Evolutionary conservation across 2,797 vertebrate species (phyloP), one percentile per base, ranked within the genome.

Genomic region (Saguinus oedipus): DNA sequence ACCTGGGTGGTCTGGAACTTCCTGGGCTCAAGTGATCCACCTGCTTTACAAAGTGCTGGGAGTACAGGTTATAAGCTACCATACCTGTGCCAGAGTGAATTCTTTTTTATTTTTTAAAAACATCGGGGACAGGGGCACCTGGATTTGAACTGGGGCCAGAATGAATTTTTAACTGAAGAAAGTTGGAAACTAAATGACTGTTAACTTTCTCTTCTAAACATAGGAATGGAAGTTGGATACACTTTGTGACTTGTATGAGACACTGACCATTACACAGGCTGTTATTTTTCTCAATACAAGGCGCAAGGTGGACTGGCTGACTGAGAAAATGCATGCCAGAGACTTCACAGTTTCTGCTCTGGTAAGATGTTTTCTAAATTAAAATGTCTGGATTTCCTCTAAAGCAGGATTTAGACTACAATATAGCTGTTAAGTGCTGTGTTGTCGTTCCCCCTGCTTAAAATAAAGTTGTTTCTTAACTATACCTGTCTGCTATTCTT

Each of bases 181-280:
- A 99, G 96, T 97, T 99, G 98, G 99, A 99, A 98, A 99, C 99
- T 44, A 50, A 57, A 24, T 57, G 13, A 64, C 53, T 93, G 1
- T 55, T 84, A 44, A 30, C 14, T 82, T 92, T 70, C 27, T 88
- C 2, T 93, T 80, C 79, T 33, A 83, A 96, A 91, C 72, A 30
- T 30, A 99, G 99, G 99, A 99, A 97, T 99, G 99, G 99, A 99
- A 99, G 97, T 98, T 99, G 98, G 99, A 99, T 98, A 99, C 99
- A 2, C 99, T 99, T 50, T 99, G 99, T 96, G 99, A 99, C 98
- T 98, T 99, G 98, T 99, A 99, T 33, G 99, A 99, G 97, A 99
- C 99, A 0, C 98, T 99, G 98, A 99, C 99, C 0, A 99, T 99
- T 99, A 99, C 99, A 27, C 99, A 99, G 98, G 99, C 99, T 70